These are phyloP conservation scores for Cuculus canorus DNA, from an alignment of 2,797 vertebrate species.

Conservation along the genomic window DNA sequence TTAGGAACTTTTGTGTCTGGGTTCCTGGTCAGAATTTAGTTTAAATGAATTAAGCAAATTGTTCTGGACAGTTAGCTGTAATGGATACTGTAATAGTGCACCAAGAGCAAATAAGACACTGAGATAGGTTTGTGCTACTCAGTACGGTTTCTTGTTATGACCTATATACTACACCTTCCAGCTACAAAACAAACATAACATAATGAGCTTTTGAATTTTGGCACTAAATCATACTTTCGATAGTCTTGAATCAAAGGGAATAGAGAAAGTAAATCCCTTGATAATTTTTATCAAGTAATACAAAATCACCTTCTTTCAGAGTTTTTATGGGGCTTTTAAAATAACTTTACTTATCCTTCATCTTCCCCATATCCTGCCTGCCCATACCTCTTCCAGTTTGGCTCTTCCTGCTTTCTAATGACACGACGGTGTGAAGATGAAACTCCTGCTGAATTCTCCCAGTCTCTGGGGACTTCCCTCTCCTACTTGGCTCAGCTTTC, in stretches of 20 bases:
- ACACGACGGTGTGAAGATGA: background rate
- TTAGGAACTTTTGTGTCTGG: conserved; percentile 31
- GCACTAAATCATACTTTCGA: background rate
- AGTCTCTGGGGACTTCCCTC: background rate
- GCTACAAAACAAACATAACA: background rate
- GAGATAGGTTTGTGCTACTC: background rate
- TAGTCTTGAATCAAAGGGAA: background rate
- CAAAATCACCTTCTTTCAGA: background rate
- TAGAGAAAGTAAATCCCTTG: background rate
- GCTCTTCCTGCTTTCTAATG: background rate
- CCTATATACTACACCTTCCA: background rate
- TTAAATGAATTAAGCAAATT: conserved; percentile 45
- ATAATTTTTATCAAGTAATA: background rate
- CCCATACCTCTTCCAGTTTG: background rate
- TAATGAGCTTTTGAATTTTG: background rate
- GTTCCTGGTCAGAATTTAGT: conserved; percentile 29
- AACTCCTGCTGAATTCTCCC: background rate
- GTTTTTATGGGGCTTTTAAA: background rate
- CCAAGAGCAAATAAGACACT: background rate
- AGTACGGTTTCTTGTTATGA: background rate
- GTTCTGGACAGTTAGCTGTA: conserved; percentile 32
- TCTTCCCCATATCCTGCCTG: background rate
- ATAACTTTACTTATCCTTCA: background rate
- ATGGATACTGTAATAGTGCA: background rate
- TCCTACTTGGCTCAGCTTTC: background rate